These are phyloP conservation scores for Microctenopoma steveboyesi DNA, from an alignment of 2,797 vertebrate species.

Conservation along the genomic window DNA sequence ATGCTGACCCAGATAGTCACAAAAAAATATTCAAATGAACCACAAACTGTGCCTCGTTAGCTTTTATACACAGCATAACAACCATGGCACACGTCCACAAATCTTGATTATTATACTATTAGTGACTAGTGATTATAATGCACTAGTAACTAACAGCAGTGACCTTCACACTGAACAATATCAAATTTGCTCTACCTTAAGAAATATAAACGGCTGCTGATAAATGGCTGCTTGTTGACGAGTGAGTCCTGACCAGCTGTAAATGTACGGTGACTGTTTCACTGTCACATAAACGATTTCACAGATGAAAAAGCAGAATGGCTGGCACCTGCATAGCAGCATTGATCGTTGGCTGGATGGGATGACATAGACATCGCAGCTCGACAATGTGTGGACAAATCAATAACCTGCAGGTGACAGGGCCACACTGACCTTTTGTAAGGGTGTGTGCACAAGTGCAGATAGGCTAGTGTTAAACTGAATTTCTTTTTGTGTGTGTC, in stretches of 20 bases:
- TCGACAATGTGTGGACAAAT: constrained; percentile 40
- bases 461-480: neutral
- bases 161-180: constrained; percentile 8
- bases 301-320: constrained; percentile 31
- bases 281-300: constrained; percentile 15
- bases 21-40: constrained; percentile 50
- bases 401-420: constrained; percentile 53
- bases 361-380: constrained; percentile 47
- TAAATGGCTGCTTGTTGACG: constrained; percentile 50
- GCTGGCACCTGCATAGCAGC: constrained; percentile 43
- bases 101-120: too few relatives aligned
- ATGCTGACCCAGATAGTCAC: constrained; percentile 59
- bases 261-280: constrained; percentile 26
- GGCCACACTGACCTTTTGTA: neutral
- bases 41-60: constrained; percentile 22
- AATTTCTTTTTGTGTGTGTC: neutral
- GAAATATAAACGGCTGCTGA: constrained; percentile 16
- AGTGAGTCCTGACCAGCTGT: constrained; percentile 39
- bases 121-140: neutral
- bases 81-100: neutral
- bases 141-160: neutral
- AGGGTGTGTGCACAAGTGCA: neutral
- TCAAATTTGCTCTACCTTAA: neutral
- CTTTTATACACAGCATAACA: constrained; percentile 4
- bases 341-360: constrained; percentile 58